Conservation (phyloP, 2,113 vertebrate species). For the Ammodytes marinus region DNA sequence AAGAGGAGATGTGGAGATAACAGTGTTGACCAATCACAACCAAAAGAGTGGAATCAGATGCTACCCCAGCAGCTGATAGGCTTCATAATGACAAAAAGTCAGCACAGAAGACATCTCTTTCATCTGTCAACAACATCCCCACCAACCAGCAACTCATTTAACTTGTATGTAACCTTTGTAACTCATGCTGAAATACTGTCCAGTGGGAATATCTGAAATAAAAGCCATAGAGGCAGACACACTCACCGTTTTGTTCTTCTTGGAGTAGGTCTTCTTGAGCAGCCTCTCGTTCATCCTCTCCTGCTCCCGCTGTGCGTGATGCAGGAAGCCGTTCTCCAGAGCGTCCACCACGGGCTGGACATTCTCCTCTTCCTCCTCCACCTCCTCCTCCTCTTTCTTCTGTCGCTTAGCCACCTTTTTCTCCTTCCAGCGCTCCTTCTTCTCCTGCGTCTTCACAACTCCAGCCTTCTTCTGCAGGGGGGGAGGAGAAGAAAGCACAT, state of each 20-base stretch:
- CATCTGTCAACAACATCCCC: not conserved
- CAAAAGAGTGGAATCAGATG: not conserved
- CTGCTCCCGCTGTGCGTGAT: slow-evolving; percentile 88
- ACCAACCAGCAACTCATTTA: not conserved
- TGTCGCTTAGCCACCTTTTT: slow-evolving; percentile 88
- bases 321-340: slow-evolving; percentile 90
- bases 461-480: slow-evolving; percentile 90
- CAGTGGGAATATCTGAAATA: not conserved
- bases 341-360: slow-evolving; percentile 86
- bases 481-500: slow-evolving; percentile 7
- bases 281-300: slow-evolving; percentile 91
- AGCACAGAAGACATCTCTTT: not conserved
- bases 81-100: not conserved
- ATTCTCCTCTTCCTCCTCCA: slow-evolving; percentile 88
- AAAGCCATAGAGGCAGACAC: slow-evolving; percentile 7
- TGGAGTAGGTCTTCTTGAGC: slow-evolving; percentile 92
- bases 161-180: not conserved
- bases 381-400: slow-evolving; percentile 85
- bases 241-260: slow-evolving; percentile 94
- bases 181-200: not conserved
- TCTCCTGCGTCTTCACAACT: slow-evolving; percentile 90
- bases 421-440: slow-evolving; percentile 88
- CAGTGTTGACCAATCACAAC: not conserved
- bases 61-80: slow-evolving; percentile 5
- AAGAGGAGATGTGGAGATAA: not conserved